phyloP scores from a whole-genome alignment of 2,113 vertebrate genomes.

The Oceanodroma tethys region DNA sequence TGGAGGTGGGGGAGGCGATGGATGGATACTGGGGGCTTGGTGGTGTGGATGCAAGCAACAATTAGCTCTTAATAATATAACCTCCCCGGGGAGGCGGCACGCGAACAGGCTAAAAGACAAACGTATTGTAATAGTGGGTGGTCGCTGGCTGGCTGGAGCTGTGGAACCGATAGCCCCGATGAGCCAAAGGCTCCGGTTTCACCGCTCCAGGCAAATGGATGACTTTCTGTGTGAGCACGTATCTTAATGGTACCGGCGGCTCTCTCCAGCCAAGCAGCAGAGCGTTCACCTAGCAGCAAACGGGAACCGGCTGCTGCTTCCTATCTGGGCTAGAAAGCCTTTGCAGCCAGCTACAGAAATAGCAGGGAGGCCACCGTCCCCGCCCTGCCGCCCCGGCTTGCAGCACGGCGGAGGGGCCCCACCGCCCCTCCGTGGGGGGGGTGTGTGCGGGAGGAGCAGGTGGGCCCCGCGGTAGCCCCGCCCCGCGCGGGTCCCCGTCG shows the following conservation, averaged over 20 bases:
- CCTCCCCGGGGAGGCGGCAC: background rate
- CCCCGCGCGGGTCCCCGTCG: constrained; percentile 14
- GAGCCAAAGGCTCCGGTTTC: background rate
- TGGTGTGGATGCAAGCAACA: background rate
- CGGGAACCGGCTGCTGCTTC: background rate
- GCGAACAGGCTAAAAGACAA: background rate
- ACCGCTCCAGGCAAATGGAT: background rate
- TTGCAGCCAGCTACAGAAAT: background rate
- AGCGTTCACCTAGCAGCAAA: background rate
- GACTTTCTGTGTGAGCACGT: background rate
- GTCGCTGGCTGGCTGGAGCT: background rate
- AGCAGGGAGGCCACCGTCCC: background rate
- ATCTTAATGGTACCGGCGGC: background rate
- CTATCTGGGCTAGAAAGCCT: rapidly evolving
- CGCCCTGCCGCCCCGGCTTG: background rate
- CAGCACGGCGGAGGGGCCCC: background rate
- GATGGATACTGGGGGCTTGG: background rate
- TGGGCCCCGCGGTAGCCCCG: constrained; percentile 57
- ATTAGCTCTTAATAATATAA: background rate
- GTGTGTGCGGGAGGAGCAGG: constrained; percentile 2
- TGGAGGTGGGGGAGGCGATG: background rate
- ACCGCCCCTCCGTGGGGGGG: background rate
- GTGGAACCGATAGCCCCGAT: background rate
- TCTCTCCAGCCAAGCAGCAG: background rate
- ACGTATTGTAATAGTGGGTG: rapidly evolving